Conservation (phyloP, 2,797 vertebrate species). For the Varecia variegata region DNA sequence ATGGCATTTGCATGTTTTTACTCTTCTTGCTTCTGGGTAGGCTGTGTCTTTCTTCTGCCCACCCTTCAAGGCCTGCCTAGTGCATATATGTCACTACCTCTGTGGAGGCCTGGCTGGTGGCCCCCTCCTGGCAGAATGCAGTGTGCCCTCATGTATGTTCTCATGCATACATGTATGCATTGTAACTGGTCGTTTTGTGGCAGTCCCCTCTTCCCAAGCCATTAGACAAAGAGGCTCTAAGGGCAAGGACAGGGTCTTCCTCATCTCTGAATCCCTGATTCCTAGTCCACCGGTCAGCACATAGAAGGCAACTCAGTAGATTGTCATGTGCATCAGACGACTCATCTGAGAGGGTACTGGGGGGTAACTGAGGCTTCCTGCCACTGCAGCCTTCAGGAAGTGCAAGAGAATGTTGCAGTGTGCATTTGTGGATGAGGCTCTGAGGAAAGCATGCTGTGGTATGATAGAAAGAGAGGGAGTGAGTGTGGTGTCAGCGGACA, state of each 20-base stretch:
- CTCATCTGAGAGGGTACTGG: not conserved
- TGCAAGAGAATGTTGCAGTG: not conserved
- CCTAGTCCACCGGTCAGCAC: not conserved
- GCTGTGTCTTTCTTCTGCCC: not conserved
- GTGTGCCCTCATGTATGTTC: not conserved
- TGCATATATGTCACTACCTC: not conserved
- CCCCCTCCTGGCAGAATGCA: not conserved
- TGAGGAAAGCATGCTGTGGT: not conserved
- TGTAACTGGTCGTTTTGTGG: not conserved
- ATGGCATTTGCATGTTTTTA: not conserved
- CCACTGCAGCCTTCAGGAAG: not conserved
- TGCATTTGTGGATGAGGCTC: not conserved
- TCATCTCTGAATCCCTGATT: not conserved
- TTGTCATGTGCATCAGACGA: not conserved
- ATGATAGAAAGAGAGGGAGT: not conserved
- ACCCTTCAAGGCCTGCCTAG: not conserved
- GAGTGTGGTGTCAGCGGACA: not conserved
- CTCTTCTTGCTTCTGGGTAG: not conserved
- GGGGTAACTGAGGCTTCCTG: not conserved
- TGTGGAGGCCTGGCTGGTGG: not conserved
- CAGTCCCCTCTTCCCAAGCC: not conserved
- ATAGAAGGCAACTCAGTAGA: not conserved
- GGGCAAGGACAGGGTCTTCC: not conserved
- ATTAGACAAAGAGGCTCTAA: not conserved
- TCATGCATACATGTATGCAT: fast-evolving